Conservation (phyloP, 2,113 vertebrate species). For the Ceyx margarethae region DNA sequence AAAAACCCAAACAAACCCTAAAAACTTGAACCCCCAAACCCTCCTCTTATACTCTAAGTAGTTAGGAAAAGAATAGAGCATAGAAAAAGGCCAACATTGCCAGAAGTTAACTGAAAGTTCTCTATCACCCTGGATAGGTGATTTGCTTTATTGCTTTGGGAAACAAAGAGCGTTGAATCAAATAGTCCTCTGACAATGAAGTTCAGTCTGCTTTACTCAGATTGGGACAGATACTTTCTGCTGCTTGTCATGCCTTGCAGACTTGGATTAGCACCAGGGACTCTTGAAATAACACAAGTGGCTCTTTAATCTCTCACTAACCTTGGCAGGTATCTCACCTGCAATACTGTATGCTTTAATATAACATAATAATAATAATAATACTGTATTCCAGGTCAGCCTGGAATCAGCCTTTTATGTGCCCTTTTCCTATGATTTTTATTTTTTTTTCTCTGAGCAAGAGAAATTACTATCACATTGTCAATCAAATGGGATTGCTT, state of each 20-base stretch:
- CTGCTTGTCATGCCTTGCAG: neutral
- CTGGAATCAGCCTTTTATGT: neutral
- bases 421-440: neutral
- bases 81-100: neutral
- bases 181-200: neutral
- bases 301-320: neutral
- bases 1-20: neutral
- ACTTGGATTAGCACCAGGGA: neutral
- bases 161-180: neutral
- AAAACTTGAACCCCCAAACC: neutral
- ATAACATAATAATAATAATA: too few species aligned
- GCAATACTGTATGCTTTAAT: neutral
- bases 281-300: neutral
- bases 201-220: neutral
- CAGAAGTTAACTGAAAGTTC: neutral
- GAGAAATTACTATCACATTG: neutral
- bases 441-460: neutral
- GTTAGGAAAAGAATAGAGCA: neutral
- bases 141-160: neutral
- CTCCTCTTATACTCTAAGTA: neutral
- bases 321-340: neutral
- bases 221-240: neutral
- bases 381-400: neutral
- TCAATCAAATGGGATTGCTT: neutral
- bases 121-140: too few species aligned